Evolutionary conservation across 35 echinoderm and acorn worm genomes (phyloP), one percentile per base, ranked within the genome.

Genomic region (Chiridota heheva): DNA sequence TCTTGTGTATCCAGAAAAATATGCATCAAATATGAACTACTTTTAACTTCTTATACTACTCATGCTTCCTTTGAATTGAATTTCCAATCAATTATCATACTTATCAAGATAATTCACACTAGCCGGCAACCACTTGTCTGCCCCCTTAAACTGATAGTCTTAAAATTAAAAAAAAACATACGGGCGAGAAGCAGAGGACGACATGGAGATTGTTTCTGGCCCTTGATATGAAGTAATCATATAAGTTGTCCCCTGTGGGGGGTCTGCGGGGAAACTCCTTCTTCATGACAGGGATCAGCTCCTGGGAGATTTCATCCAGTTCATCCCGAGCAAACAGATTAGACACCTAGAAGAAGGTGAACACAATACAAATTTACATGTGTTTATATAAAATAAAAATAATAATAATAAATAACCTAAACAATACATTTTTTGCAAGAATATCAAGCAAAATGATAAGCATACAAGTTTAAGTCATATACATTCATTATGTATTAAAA

Each of bases 191-290:
- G 66, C 94, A 97, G 5, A 97, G 85, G 15, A 97, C 94, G 47
- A 91, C 82, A 68, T 97, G 94, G 27, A 97, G 94, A 40, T 97
- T 97, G 68, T 97, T 97, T 40, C 94, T 85, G 41, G 94, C 92
- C 81, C 92, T 86, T 8, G 92, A 96, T 7, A 96, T 96, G 83
- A 96, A 96, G 70, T 96, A 96, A 51, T 96, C 92, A 67, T 96
- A 96, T 4, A 96, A 73, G 63, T 96, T 96, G 57, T 96, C 92
- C 26, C 88, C 67, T 6, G 92, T 90, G 27, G 92, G 92, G 31
- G 92, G 92, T 69, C 83, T 74, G 36, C 92, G 68, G 12, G 92
- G 92, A 66, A 96, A 96, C 42, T 96, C 92, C 51, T 96, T 96
- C 83, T 96, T 96, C 92, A 96, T 96, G 24, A 90, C 87, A 49